These are phyloP conservation scores for Hypomesus transpacificus DNA, from an alignment of 2,113 vertebrate species.

Conservation along the genomic window DNA sequence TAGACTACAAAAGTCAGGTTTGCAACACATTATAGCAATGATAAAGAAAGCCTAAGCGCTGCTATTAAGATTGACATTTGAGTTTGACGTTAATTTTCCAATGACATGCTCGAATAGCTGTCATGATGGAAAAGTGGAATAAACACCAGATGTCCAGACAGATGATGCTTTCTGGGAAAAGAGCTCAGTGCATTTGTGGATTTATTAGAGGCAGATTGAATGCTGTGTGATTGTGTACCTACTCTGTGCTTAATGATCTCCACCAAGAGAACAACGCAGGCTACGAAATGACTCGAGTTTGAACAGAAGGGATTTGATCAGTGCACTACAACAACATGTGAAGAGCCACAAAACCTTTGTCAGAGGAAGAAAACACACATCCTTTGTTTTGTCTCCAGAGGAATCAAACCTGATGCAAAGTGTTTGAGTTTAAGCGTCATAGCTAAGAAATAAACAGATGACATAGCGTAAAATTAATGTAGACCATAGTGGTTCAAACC, in stretches of 20 bases:
- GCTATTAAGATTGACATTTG: slow-evolving; percentile 61
- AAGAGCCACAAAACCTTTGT: slow-evolving; percentile 35
- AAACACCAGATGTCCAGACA: slow-evolving; percentile 68
- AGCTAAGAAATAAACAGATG: not conserved
- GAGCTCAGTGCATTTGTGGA: slow-evolving; percentile 38
- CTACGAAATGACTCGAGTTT: slow-evolving; percentile 37
- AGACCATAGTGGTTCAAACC: slow-evolving; percentile 26
- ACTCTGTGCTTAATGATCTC: slow-evolving; percentile 48
- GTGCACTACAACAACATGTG: slow-evolving; percentile 30
- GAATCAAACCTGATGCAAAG: slow-evolving; percentile 36
- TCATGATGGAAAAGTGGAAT: slow-evolving; percentile 62
- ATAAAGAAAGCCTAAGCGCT: slow-evolving; percentile 40
- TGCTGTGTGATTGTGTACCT: slow-evolving; percentile 27
- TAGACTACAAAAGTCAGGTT: slow-evolving; percentile 31
- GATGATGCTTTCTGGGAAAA: slow-evolving; percentile 51
- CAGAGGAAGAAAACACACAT: slow-evolving; percentile 33
- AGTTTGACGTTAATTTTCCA: slow-evolving; percentile 57
- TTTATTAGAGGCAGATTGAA: slow-evolving; percentile 16
- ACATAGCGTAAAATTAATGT: slow-evolving; percentile 32
- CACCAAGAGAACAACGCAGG: slow-evolving; percentile 40
- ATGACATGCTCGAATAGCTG: slow-evolving; percentile 67
- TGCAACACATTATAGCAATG: slow-evolving; percentile 31
- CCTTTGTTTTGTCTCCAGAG: slow-evolving; percentile 5
- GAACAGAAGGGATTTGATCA: slow-evolving; percentile 54
- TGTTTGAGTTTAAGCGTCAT: not conserved